A percentile compares a stretch with the other conserved stretches of the same genome.
Evolutionary conservation across 2,113 vertebrate species (phyloP).

Genomic region (Steatornis caripensis): DNA sequence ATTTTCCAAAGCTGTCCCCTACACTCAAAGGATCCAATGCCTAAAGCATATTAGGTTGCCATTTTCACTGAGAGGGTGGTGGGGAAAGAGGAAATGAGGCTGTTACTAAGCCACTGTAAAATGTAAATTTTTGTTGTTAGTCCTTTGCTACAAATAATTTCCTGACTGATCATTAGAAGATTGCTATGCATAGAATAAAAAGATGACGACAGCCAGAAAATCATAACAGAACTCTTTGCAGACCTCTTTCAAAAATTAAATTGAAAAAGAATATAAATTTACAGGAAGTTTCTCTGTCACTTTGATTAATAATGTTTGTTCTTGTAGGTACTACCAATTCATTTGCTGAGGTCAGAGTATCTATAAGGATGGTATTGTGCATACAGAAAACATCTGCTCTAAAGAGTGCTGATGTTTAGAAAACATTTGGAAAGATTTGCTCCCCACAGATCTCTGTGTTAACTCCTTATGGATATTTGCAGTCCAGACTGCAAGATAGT

Average conservation of each 20-base stretch:
- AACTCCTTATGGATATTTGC: not conserved
- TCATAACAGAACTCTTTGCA: not conserved
- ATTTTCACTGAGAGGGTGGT: not conserved
- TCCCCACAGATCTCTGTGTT: not conserved
- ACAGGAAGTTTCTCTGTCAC: not conserved
- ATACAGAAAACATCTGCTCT: not conserved
- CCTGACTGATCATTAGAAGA: not conserved
- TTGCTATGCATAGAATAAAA: not conserved
- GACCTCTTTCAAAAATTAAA: not conserved
- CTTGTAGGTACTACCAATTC: not conserved
- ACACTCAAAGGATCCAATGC: not conserved
- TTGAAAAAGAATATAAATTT: not conserved
- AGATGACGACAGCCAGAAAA: not conserved
- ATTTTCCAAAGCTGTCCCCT: not conserved
- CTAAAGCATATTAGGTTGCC: not conserved
- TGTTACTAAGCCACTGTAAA: not conserved
- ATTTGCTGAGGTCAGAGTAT: not conserved
- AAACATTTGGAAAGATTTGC: not conserved
- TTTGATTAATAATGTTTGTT: constrained; percentile 47
- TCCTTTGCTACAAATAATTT: not conserved
- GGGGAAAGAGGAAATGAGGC: not conserved
- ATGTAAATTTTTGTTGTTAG: not conserved
- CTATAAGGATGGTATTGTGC: not conserved
- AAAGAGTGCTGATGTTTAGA: not conserved
- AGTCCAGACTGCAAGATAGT: not conserved